A percentile compares a stretch with the other conserved stretches of the same genome.
phyloP scores from a whole-genome alignment of 2,113 vertebrate genomes.

The Vidua chalybeata region DNA sequence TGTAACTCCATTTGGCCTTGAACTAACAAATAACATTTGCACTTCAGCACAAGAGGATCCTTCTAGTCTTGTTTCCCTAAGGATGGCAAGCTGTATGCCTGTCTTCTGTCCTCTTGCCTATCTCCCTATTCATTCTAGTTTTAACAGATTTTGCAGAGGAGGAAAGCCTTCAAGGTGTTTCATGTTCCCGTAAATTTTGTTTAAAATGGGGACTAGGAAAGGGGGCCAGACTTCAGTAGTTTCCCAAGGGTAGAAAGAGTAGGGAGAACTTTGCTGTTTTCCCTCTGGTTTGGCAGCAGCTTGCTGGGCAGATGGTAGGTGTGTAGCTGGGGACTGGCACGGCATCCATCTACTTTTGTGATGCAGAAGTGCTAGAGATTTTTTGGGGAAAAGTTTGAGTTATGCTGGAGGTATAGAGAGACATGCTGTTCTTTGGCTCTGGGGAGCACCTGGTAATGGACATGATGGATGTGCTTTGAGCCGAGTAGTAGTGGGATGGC shows the following conservation, averaged over 20 bases:
- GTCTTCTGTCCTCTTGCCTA: background rate
- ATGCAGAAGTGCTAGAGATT: background rate
- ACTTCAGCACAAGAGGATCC: background rate
- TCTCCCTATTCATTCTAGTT: background rate
- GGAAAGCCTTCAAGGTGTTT: background rate
- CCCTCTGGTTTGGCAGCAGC: background rate
- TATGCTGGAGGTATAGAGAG: background rate
- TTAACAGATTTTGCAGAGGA: background rate
- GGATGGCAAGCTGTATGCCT: background rate
- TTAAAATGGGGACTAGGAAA: background rate
- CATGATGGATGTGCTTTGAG: background rate
- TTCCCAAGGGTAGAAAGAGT: background rate
- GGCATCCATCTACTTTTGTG: background rate
- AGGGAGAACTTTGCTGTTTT: background rate
- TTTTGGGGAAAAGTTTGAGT: background rate
- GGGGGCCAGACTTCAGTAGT: background rate
- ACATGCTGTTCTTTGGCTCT: background rate
- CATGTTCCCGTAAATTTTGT: background rate
- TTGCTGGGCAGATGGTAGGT: background rate
- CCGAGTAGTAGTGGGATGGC: background rate
- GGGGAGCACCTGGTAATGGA: background rate
- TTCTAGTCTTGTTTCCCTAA: background rate
- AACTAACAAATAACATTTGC: background rate
- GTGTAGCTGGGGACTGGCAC: background rate
- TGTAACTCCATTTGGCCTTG: background rate